phyloP scores from a whole-genome alignment of 2,797 vertebrate genomes.

The Manis pentadactyla region DNA sequence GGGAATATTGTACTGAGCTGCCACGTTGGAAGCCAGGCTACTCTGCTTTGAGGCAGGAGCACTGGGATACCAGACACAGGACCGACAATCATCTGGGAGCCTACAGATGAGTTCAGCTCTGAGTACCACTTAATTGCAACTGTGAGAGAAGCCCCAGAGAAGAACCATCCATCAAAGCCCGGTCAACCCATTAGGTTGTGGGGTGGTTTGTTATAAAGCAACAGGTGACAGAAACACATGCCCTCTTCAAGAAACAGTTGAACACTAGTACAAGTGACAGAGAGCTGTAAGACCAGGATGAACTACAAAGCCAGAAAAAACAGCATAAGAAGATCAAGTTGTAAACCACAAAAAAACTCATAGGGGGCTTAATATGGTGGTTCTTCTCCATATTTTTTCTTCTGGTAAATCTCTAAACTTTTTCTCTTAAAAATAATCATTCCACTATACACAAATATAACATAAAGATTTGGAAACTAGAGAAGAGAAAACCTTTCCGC shows the following conservation, averaged over 20 bases:
- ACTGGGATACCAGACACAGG: not conserved
- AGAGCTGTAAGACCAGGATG: not conserved
- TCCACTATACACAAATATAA: not conserved
- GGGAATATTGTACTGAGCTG: not conserved
- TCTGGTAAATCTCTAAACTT: not conserved
- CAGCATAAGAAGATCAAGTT: not conserved
- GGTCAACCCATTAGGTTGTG: not conserved
- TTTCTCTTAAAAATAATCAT: not conserved
- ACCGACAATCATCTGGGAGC: not conserved
- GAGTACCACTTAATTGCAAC: not conserved
- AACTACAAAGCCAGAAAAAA: not conserved
- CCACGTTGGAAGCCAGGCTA: not conserved
- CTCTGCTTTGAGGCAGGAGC: not conserved
- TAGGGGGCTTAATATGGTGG: not conserved
- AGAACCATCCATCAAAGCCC: not conserved
- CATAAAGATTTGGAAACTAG: not conserved
- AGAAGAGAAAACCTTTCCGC: not conserved
- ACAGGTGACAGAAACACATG: not conserved
- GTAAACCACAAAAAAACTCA: not conserved
- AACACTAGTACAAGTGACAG: not conserved
- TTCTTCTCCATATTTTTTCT: not conserved
- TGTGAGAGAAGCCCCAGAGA: fast-evolving
- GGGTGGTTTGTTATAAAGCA: not conserved
- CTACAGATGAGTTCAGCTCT: not conserved
- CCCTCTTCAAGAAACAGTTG: not conserved